Percentiles rank a stretch among this genome's conserved stretches.
These are phyloP conservation scores for Bergia puertoricense DNA, from an alignment of 92 coral and sea anemone species.

Conservation along the genomic window DNA sequence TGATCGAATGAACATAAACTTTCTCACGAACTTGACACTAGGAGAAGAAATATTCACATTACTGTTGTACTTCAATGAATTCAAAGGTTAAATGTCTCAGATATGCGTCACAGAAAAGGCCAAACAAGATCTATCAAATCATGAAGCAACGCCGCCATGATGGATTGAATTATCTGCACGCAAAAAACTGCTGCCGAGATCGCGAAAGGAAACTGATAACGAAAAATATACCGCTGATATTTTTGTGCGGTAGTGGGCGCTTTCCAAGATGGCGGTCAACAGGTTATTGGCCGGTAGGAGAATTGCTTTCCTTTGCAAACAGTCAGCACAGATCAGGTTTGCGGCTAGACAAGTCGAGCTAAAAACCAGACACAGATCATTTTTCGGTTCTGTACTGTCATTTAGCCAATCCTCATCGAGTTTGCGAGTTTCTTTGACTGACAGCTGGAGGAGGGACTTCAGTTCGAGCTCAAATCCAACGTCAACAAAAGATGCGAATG, in stretches of 20 bases:
- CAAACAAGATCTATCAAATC: background rate
- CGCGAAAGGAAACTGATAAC: slow-evolving; percentile 4
- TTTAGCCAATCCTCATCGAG: background rate
- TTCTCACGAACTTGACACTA: background rate
- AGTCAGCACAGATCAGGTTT: background rate
- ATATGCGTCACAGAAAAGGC: background rate
- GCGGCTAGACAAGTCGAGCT: background rate
- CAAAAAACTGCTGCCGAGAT: slow-evolving; percentile 3
- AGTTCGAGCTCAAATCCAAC: background rate
- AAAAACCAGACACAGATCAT: background rate
- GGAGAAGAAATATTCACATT: background rate
- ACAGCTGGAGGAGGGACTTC: slow-evolving; percentile 12
- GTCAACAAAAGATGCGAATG: background rate
- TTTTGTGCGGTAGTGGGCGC: slow-evolving; percentile 3
- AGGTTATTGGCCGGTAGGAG: slow-evolving; percentile 7
- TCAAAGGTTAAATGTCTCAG: background rate
- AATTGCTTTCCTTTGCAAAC: background rate
- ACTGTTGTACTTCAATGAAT: background rate
- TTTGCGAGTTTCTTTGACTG: background rate
- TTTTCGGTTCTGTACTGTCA: background rate
- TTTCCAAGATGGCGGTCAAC: slow-evolving; percentile 31
- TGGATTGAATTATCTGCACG: slow-evolving; percentile 49
- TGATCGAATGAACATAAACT: background rate
- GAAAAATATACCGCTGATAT: slow-evolving; percentile 44
- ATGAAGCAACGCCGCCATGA: background rate